phyloP scores from a whole-genome alignment of 2,113 vertebrate genomes.

The Panthera leo region DNA sequence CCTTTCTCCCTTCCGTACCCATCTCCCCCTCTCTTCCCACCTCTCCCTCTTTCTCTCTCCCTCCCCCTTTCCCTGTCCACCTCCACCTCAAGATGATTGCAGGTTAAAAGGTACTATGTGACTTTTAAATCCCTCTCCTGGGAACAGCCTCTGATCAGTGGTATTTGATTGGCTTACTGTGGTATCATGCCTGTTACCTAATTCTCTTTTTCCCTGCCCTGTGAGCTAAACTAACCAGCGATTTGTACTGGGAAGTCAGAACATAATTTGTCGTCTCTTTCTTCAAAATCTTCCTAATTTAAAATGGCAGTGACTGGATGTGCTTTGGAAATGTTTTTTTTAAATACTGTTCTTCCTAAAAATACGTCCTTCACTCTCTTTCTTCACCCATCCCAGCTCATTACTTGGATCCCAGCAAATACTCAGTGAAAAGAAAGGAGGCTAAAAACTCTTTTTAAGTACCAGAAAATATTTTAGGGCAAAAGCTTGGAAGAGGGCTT shows the following conservation, averaged over 20 bases:
- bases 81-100: neutral
- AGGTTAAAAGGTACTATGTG: neutral
- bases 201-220: neutral
- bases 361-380: neutral
- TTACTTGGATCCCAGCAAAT: neutral
- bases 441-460: neutral
- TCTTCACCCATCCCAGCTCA: neutral
- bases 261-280: neutral
- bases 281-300: neutral
- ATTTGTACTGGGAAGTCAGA: neutral
- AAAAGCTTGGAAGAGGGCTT: neutral
- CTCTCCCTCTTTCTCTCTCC: neutral
- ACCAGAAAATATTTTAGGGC: neutral
- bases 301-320: neutral
- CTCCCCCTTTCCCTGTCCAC: neutral
- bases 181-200: neutral
- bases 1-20: neutral
- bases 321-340: neutral
- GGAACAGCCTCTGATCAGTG: neutral
- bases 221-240: neutral
- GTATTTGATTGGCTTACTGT: neutral
- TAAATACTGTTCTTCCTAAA: slow-evolving; percentile 1
- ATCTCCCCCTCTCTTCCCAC: too few relatives aligned
- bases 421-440: neutral
- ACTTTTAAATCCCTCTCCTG: neutral